A percentile compares a stretch with the other conserved stretches of the same genome.
Evolutionary conservation across 1,140 invertebrate species (phyloP).

Genomic region (Mactra quadrangularis): DNA sequence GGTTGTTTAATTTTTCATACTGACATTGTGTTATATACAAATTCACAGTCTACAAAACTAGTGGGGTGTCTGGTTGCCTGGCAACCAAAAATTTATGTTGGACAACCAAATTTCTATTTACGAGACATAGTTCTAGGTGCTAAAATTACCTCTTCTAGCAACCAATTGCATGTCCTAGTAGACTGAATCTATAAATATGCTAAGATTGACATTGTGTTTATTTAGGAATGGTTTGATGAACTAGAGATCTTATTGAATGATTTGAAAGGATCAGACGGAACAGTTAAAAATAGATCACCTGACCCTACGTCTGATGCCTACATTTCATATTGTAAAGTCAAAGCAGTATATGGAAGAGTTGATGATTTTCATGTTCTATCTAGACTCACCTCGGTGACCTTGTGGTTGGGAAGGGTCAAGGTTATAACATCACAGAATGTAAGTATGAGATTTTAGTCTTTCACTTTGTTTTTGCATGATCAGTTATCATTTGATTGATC

Average conservation of each 20-base stretch:
- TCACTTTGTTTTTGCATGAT: not conserved
- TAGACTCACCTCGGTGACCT: slow-evolving; percentile 61
- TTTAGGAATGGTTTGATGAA: slow-evolving; percentile 74
- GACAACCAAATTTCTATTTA: too few relatives aligned
- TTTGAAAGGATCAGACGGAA: slow-evolving; percentile 64
- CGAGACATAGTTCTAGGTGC: too few relatives aligned
- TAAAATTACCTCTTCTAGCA: too few relatives aligned
- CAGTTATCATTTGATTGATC: not conserved
- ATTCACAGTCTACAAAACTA: too few relatives aligned
- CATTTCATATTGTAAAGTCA: slow-evolving; percentile 71
- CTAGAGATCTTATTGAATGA: slow-evolving; percentile 65
- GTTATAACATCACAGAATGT: slow-evolving; percentile 63
- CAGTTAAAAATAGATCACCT: slow-evolving; percentile 60
- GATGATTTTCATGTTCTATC: slow-evolving; percentile 62
- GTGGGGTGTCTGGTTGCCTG: too few relatives aligned
- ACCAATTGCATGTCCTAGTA: too few relatives aligned
- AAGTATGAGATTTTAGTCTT: slow-evolving; percentile 43
- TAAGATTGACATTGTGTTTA: too few relatives aligned
- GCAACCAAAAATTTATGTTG: too few relatives aligned
- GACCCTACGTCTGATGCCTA: slow-evolving; percentile 69
- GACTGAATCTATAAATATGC: not conserved
- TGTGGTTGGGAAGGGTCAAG: slow-evolving; percentile 64
- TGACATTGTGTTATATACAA: too few relatives aligned
- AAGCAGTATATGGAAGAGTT: slow-evolving; percentile 73
- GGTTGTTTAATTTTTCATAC: too few relatives aligned